phyloP scores from a whole-genome alignment of 2,888 invertebrate species.

The Homarus gammarus region DNA sequence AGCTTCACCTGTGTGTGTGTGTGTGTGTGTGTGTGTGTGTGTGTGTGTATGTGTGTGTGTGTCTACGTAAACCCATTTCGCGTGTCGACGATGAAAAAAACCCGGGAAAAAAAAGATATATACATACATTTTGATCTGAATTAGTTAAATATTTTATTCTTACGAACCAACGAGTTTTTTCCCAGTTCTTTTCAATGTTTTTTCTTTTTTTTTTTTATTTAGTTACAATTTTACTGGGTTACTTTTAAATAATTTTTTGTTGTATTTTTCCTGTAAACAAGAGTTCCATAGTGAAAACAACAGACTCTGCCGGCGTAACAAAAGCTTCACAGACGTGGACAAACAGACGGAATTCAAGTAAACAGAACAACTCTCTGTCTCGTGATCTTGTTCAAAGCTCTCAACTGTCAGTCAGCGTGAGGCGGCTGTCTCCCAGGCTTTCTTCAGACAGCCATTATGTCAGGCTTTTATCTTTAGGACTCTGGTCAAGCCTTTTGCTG shows the following conservation, averaged over 20 bases:
- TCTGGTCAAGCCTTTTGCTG: neutral
- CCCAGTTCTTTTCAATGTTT: neutral
- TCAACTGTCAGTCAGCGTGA: conserved; percentile 4
- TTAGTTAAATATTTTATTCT: neutral
- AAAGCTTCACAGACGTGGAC: neutral
- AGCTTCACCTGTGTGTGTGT: neutral
- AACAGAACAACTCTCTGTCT: neutral
- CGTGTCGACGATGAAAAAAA: neutral
- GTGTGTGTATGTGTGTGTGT: neutral
- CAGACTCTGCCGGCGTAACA: neutral
- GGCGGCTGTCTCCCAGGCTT: neutral
- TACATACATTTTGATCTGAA: neutral
- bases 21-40: neutral
- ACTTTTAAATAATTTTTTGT: too few species aligned
- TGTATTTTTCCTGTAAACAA: neutral
- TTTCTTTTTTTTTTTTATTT: neutral
- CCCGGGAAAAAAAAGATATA: neutral
- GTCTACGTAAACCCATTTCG: neutral
- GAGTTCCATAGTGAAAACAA: neutral
- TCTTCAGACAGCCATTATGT: neutral
- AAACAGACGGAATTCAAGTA: neutral
- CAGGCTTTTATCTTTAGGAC: neutral
- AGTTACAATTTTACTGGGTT: neutral
- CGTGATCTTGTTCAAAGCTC: neutral
- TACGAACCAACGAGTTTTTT: neutral